Base-by-base conservation (phyloP, 2,888 invertebrate species). In the Scaptomyza reducta region DNA sequence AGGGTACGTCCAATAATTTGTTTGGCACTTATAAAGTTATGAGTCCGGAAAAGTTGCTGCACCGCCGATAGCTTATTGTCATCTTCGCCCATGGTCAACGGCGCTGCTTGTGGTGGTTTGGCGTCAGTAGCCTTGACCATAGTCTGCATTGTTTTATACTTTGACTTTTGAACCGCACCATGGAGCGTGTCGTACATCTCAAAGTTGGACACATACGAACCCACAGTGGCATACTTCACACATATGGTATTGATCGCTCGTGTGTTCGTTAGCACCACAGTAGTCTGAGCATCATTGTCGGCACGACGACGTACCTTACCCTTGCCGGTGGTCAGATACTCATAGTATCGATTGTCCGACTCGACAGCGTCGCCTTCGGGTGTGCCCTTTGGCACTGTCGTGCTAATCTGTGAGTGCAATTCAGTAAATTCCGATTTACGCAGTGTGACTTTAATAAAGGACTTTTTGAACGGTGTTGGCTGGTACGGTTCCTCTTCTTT, bases 171-270 rank as follows among this genome's bases (percentile, higher is more conserved):
- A 1, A 10, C 1, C 0, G 61, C 25, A 13, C 70, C 76, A 7
- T 92, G 91, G 69, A 94, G 94, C 0, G 95, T 95, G 83, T 96
- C 96, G 81, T 94, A 94, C 94, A 96, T 95, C 77, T 96, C 95
- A 94, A 95, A 96, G 83, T 94, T 92, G 0, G 96, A 96, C 0
- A 95, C 96, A 84, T 94, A 95, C 0, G 94, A 93, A 1, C 92
- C 92, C 2, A 93, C 93, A 38, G 93, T 91, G 1, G 92, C 92
- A 3, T 62, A 58, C 16, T 61, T 61, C 14, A 81, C 64, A 16
- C 29, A 29, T 7, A 72, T 76, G 0, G 94, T 93, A 27, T 94
- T 92, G 0, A 95, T 94, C 29, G 93, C 93, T 22, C 95, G 92
- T 0, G 94, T 92, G 89, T 95, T 96, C 11, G 92, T 92, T n/a